These are phyloP conservation scores for Iguana delicatissima DNA, from an alignment of 2,797 vertebrate genomes.

Conservation along the genomic window DNA sequence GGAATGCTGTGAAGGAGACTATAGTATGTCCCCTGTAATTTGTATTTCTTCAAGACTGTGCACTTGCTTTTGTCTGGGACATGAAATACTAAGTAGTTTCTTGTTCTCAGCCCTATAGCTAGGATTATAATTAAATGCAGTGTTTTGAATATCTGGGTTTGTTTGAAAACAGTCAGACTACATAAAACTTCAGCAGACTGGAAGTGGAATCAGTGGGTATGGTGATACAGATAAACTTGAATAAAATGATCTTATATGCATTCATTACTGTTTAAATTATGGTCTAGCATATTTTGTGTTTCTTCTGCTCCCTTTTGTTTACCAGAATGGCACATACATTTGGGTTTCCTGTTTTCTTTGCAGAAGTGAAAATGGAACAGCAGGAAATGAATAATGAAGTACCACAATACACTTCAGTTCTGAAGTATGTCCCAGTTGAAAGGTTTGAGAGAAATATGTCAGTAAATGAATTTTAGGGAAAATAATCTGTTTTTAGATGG, in stretches of 20 bases:
- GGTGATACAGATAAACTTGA: neutral
- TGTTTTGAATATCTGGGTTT: neutral
- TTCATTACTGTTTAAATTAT: neutral
- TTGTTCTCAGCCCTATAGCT: neutral
- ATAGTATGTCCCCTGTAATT: neutral
- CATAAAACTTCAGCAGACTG: neutral
- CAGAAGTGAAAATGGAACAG: constrained; percentile 4
- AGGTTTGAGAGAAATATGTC: neutral
- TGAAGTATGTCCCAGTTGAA: constrained; percentile 17
- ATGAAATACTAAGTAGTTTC: neutral
- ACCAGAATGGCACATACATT: neutral
- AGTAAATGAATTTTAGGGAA: neutral
- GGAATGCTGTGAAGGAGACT: neutral
- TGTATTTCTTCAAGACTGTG: neutral
- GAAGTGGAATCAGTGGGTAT: neutral
- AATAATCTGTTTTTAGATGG: neutral
- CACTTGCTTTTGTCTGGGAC: neutral
- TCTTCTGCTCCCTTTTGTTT: neutral
- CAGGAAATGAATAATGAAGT: constrained; percentile 4
- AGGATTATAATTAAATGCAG: neutral
- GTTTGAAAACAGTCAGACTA: neutral
- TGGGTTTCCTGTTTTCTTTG: neutral
- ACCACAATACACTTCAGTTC: neutral
- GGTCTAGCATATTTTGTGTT: neutral
- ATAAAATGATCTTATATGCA: neutral